Evolutionary conservation across 2,888 invertebrate genomes (phyloP).

Genomic region (Dicranocentrus wangi): DNA sequence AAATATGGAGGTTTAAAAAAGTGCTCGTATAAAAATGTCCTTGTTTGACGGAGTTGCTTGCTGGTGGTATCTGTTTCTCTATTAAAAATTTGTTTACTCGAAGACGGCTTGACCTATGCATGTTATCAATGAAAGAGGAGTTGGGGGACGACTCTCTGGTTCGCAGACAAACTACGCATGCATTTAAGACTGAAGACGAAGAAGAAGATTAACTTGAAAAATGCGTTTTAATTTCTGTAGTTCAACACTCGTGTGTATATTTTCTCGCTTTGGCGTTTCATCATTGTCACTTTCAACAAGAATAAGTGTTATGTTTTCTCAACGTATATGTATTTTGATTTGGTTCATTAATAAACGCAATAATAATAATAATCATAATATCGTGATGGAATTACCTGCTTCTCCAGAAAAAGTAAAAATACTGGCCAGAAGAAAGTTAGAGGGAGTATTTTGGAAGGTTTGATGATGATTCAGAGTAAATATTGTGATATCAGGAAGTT

Average conservation of each 20-base stretch:
- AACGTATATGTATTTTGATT: background rate
- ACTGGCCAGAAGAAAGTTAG: background rate
- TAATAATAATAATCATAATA: too few relatives aligned
- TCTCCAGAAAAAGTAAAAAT: slow-evolving; percentile 11
- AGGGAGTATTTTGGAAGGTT: too few relatives aligned
- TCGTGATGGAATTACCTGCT: slow-evolving; percentile 4
- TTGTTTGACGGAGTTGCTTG: slow-evolving; percentile 1
- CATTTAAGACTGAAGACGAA: background rate
- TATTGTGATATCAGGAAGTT: background rate
- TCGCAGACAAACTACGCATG: slow-evolving; percentile 42
- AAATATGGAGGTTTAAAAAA: slow-evolving; percentile 1
- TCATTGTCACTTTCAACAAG: slow-evolving; percentile 29
- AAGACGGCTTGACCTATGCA: slow-evolving; percentile 29
- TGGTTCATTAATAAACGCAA: background rate
- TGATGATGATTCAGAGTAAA: background rate
- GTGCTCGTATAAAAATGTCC: background rate
- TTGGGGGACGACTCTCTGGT: slow-evolving; percentile 24
- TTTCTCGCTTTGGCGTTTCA: slow-evolving; percentile 40
- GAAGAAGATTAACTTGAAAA: slow-evolving; percentile 7
- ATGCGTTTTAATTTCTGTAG: slow-evolving; percentile 29
- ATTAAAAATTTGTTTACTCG: slow-evolving; percentile 39
- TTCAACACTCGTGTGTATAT: slow-evolving; percentile 11
- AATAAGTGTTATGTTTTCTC: background rate
- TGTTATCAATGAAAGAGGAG: slow-evolving; percentile 25
- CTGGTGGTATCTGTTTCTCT: background rate